Evolutionary conservation across 2,797 vertebrate genomes (phyloP).

Genomic region (Fringilla coelebs): DNA sequence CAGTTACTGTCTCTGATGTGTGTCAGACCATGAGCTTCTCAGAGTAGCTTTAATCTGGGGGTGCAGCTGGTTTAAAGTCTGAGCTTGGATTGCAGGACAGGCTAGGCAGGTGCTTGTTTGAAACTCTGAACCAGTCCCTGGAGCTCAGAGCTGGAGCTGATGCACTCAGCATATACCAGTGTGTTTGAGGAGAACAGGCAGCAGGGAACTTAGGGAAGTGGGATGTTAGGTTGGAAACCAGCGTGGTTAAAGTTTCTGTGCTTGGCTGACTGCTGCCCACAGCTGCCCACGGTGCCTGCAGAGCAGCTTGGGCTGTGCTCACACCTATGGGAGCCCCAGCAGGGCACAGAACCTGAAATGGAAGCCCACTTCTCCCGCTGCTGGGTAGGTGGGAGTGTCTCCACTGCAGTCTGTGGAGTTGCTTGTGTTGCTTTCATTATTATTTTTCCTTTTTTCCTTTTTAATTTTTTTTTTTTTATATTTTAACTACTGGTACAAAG

Average conservation of each 20-base stretch:
- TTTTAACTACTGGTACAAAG: neutral
- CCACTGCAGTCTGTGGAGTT: neutral
- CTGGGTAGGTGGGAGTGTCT: neutral
- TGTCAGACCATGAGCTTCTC: neutral
- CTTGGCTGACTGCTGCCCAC: neutral
- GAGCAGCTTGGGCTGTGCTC: neutral
- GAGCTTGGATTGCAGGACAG: neutral
- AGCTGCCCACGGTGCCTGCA: neutral
- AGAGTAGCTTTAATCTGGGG: neutral
- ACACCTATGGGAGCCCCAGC: neutral
- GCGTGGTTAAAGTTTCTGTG: slow-evolving; percentile 42
- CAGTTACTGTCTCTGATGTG: neutral
- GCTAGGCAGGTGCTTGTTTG: neutral
- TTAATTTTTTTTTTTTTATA: fast-evolving
- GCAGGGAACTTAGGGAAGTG: neutral
- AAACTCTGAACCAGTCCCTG: neutral
- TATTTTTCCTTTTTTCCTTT: neutral
- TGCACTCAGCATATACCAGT: neutral
- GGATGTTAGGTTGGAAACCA: slow-evolving; percentile 38
- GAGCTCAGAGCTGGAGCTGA: neutral
- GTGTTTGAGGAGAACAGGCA: neutral
- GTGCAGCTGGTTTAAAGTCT: neutral
- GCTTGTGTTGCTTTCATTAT: neutral
- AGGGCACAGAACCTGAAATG: neutral
- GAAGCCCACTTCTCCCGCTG: neutral